phyloP scores from a whole-genome alignment of 2,888 invertebrate genomes.

The Oligia latruncula region DNA sequence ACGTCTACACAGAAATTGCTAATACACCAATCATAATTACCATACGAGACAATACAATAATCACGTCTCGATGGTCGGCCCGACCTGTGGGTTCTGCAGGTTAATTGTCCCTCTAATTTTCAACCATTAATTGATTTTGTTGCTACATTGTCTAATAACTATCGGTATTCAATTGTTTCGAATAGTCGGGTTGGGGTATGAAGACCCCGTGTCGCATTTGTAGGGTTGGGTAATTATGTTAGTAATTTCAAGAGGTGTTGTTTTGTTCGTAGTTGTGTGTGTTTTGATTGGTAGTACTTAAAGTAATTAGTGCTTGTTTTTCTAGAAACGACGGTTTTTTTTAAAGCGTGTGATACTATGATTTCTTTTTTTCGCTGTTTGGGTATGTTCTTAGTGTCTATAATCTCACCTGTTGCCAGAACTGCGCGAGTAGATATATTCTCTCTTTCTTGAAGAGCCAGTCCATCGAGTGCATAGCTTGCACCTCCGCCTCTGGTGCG shows the following conservation, averaged over 20 bases:
- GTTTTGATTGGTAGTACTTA: constrained; percentile 33
- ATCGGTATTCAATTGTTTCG: constrained; percentile 64
- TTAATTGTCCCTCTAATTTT: constrained; percentile 73
- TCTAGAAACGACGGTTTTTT: not conserved
- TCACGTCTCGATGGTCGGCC: constrained; percentile 61
- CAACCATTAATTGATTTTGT: constrained; percentile 86
- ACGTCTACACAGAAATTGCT: constrained; percentile 51
- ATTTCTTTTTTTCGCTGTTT: not conserved
- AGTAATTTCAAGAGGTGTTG: constrained; percentile 50
- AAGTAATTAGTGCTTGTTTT: constrained; percentile 31
- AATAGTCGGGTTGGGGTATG: constrained; percentile 43
- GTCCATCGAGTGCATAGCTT: constrained; percentile 98
- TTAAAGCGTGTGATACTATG: not conserved
- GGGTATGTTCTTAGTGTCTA: not conserved
- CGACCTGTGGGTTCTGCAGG: constrained; percentile 65
- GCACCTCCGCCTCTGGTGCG: constrained; percentile 96
- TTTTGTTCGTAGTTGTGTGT: constrained; percentile 38
- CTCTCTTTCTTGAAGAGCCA: constrained; percentile 99
- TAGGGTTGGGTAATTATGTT: constrained; percentile 55
- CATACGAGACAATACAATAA: constrained; percentile 67
- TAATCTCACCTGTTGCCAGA: constrained; percentile 97
- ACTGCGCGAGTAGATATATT: constrained; percentile 97
- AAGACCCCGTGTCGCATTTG: constrained; percentile 38
- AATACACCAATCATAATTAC: constrained; percentile 64
- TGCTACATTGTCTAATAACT: constrained; percentile 61